Percentiles rank a stretch among this genome's conserved stretches.
phyloP scores from a whole-genome alignment of 2,113 vertebrate species.

The Forbesichthys agassizii region DNA sequence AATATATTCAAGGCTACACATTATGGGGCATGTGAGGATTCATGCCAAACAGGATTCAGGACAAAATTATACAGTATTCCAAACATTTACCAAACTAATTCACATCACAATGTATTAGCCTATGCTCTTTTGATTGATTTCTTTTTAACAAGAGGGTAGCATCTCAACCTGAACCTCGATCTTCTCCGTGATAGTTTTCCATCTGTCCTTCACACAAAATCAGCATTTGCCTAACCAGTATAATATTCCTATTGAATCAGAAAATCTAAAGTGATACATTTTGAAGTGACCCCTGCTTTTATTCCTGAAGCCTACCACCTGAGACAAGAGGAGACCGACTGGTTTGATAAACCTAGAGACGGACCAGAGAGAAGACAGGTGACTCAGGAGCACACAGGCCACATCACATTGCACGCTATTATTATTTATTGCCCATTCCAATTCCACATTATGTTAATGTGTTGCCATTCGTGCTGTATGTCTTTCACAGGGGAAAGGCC shows the following conservation, averaged over 20 bases:
- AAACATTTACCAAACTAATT: constrained; percentile 46
- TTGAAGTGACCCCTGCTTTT: constrained; percentile 74
- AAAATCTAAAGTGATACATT: constrained; percentile 48
- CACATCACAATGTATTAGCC: constrained; percentile 3
- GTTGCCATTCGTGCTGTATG: constrained; percentile 37
- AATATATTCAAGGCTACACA: not conserved
- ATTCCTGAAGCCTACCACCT: constrained; percentile 94
- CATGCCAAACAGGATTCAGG: not conserved
- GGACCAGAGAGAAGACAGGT: constrained; percentile 89
- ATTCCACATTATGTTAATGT: constrained; percentile 3
- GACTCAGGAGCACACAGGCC: constrained; percentile 20
- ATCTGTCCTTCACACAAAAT: not conserved
- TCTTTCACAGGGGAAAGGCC: constrained; percentile 83
- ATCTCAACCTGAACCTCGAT: not conserved
- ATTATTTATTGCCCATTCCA: not conserved
- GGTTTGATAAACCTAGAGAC: constrained; percentile 97
- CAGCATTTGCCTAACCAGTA: not conserved
- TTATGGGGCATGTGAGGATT: not conserved
- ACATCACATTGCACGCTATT: constrained; percentile 11
- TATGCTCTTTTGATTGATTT: constrained; percentile 1
- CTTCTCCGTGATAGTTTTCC: not conserved
- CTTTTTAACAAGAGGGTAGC: constrained; percentile 5
- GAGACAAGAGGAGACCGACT: constrained; percentile 94
- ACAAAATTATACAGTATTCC: constrained; percentile 2
- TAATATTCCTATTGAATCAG: constrained; percentile 28